A percentile compares a stretch with the other conserved stretches of the same genome.
phyloP scores from a whole-genome alignment of 1,140 invertebrate species.

The Megathymus violae region DNA sequence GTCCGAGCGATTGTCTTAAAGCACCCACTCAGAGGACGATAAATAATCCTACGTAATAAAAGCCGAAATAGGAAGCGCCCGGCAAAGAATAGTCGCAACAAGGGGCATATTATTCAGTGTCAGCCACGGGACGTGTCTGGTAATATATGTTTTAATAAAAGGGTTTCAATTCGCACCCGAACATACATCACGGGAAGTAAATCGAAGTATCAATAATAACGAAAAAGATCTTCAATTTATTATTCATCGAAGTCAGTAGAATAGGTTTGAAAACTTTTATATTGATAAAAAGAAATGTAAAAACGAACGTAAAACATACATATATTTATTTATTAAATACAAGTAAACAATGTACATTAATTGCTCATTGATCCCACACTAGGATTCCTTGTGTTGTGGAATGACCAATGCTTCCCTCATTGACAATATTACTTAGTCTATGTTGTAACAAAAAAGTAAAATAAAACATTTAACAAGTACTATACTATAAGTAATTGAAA shows the following conservation, averaged over 20 bases:
- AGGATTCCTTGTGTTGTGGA: no score
- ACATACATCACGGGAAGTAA: slow-evolving; percentile 65
- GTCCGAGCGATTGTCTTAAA: slow-evolving; percentile 31
- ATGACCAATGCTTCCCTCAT: no score
- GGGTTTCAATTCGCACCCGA: slow-evolving; percentile 72
- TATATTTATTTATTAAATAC: no score
- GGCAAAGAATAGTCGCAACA: slow-evolving; percentile 75
- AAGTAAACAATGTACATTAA: no score
- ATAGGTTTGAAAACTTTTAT: no score
- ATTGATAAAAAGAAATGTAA: no score
- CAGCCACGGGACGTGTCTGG: slow-evolving; percentile 68
- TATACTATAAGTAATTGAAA: no score
- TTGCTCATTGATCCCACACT: no score
- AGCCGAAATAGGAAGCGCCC: slow-evolving; percentile 67
- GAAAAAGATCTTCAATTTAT: neutral
- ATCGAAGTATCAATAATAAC: slow-evolving; percentile 46
- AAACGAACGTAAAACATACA: no score
- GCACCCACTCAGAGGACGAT: slow-evolving; percentile 45
- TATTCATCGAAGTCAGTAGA: neutral
- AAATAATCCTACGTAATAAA: slow-evolving; percentile 77
- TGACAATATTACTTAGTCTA: no score
- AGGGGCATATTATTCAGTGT: slow-evolving; percentile 81
- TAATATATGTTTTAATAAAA: slow-evolving; percentile 84
- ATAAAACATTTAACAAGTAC: no score
- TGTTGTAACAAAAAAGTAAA: no score